Evolutionary conservation across 2,113 vertebrate species (phyloP).

Genomic region (Stictonetta naevosa): DNA sequence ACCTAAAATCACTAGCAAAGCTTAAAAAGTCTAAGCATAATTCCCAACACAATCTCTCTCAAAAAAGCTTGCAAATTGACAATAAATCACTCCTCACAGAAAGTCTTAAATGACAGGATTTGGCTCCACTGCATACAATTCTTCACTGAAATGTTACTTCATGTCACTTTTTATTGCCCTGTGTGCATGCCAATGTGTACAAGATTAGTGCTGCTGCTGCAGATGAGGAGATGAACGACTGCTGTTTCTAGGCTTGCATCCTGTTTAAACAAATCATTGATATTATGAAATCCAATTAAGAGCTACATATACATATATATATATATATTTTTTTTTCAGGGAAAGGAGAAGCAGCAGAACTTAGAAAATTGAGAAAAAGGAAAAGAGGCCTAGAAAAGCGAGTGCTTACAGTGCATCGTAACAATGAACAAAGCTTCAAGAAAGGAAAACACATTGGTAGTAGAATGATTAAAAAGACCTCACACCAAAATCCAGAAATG

Average conservation of each 20-base stretch:
- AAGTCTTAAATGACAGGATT: slow-evolving; percentile 37
- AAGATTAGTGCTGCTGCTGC: slow-evolving; percentile 16
- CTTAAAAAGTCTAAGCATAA: slow-evolving; percentile 3
- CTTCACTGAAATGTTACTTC: slow-evolving; percentile 12
- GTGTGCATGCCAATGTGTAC: slow-evolving; percentile 6
- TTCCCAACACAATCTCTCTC: neutral
- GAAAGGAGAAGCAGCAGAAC: neutral
- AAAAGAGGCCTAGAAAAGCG: neutral
- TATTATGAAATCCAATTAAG: slow-evolving; percentile 40
- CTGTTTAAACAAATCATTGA: neutral
- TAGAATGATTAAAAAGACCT: neutral
- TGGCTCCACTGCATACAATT: slow-evolving; percentile 32
- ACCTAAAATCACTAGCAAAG: neutral
- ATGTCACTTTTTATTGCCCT: slow-evolving; percentile 37
- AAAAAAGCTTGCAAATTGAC: slow-evolving; percentile 33
- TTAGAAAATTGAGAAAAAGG: neutral
- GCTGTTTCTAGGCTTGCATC: neutral
- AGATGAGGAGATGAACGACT: slow-evolving; percentile 38
- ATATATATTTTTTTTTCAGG: neutral
- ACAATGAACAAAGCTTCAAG: neutral
- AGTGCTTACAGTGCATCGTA: neutral
- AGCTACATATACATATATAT: neutral
- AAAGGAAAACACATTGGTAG: neutral
- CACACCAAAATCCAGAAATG: neutral
- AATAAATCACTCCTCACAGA: slow-evolving; percentile 41